These are phyloP conservation scores for Leptobrachium leishanense DNA, from an alignment of 2,113 vertebrate genomes.

Conservation along the genomic window DNA sequence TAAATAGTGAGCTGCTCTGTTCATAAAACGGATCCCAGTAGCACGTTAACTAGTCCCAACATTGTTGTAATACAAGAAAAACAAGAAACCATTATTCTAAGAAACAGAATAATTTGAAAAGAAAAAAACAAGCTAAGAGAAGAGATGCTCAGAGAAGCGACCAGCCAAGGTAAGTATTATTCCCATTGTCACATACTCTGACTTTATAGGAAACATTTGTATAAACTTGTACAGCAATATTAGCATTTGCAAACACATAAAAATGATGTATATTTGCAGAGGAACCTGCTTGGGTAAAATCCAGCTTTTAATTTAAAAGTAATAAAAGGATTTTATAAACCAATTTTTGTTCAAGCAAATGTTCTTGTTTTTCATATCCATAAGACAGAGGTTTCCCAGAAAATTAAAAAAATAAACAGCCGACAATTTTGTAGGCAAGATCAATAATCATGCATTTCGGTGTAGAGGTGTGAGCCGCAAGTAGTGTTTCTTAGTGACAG, in stretches of 20 bases:
- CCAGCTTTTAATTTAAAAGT: conserved; percentile 46
- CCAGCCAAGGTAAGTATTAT: conserved; percentile 12
- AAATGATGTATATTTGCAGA: conserved; percentile 30
- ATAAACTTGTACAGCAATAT: conserved; percentile 31
- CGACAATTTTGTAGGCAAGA: neutral
- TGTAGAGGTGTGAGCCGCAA: neutral
- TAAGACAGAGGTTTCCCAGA: conserved; percentile 1
- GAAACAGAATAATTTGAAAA: conserved; percentile 42
- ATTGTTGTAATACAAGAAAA: conserved; percentile 39
- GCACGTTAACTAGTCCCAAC: conserved; percentile 37
- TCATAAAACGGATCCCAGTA: conserved; percentile 35
- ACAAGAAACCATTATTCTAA: conserved; percentile 30
- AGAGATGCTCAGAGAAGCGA: neutral
- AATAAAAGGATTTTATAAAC: conserved; percentile 43
- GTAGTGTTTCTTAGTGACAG: too few species aligned
- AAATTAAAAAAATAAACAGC: neutral
- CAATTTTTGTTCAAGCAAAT: conserved; percentile 33
- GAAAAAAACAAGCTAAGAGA: neutral
- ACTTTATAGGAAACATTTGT: conserved; percentile 45
- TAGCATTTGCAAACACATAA: conserved; percentile 22
- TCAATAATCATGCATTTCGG: neutral
- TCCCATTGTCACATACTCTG: conserved; percentile 26
- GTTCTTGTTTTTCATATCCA: conserved; percentile 21
- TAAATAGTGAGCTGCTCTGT: conserved; percentile 17
- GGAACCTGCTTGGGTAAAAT: conserved; percentile 12